Base-by-base conservation (phyloP, 2,888 invertebrate species). In the Leucophora obtusa region DNA sequence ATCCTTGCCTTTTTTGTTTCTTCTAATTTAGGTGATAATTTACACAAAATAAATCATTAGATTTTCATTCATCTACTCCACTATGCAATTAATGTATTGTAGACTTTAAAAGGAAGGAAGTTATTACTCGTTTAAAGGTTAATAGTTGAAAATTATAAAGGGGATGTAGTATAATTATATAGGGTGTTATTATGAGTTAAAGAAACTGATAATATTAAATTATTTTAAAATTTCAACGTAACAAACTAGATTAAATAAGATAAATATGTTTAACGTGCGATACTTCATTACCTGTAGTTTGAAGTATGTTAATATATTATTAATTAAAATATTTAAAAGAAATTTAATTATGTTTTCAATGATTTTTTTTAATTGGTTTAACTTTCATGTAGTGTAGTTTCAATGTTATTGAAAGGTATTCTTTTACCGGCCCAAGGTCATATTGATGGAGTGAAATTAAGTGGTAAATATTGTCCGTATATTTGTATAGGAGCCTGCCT, bases 11-110 rank as follows among this genome's bases (percentile, higher is more conserved):
- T 47, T 47, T 47, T n/a, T n/a, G 43, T 18, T 62, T 33, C 15
- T 60, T 72, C 78, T 82, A 82, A 82, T 82, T 82, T 78, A 72
- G 78, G 35, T 68, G 82, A 82, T 82, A 84, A 85, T 85, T 85
- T 85, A 84, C 83, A 84, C 85, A 82, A 85, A 83, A 84, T 85
- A 85, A 85, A 85, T 85, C 85, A 85, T 85, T 84, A 82, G 82
- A 84, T 83, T 82, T 82, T 50, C 15, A 28, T 35, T 35, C 35
- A 38, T n/a, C 60, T 62, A 78, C 54, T 66, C 11, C 47, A 60
- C 60, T 43, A 66, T 72, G 66, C 50, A 66, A 78, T 78, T 72
- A 78, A 24, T 50, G 21, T 65, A 15, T 72, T 33, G 6, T n/a
- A n/a, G 7, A 35, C 33, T 24, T 50, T 21, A 6, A 28, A 28